Base-by-base conservation (phyloP, 2,113 vertebrate species). In the Mustelus asterias region DNA sequence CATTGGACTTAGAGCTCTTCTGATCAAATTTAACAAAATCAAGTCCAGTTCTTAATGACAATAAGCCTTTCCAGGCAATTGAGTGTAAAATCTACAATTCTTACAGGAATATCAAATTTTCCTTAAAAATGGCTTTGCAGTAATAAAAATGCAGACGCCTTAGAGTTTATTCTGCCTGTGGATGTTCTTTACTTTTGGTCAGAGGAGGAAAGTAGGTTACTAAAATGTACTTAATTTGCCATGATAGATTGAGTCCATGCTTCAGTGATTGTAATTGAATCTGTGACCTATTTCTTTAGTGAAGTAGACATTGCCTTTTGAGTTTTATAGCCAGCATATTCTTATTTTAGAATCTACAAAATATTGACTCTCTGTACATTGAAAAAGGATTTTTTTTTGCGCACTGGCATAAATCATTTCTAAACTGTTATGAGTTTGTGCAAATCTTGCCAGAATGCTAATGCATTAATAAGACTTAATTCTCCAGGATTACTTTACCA, bases 221-320 rank as follows among this genome's bases (percentile, higher is more conserved):
- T 99, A 99, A 99, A 99, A 99, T 98, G 98, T 98, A 99, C 98
- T 99, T 99, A 99, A 99, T 99, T 99, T 99, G 99, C 98, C 99
- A 99, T 99, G 99, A 99, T 99, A 99, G 99, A 99, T 99, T 99
- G 99, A 99, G 99, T 99, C 98, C 98, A 99, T 98, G 99, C 99
- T 99, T 99, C 99, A 98, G 97, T 99, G 99, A 98, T 98, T 99
- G 98, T 99, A 99, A 99, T 99, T 99, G 99, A 99, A 99, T 99
- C 99, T 99, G 98, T 99, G 99, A 99, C 99, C 99, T 99, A 99
- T 99, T 99, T 99, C 99, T 99, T 99, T 98, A 98, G 98, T 99
- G 98, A 98, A 99, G 97, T 98, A 98, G 98, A 99, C 99, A 99
- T 98, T 98, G 98, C 99, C 99, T 99, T 98, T 98, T 97, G 99